These are phyloP conservation scores for Nothobranchius kuhntae DNA, from an alignment of 2,113 vertebrate species.

Conservation along the genomic window DNA sequence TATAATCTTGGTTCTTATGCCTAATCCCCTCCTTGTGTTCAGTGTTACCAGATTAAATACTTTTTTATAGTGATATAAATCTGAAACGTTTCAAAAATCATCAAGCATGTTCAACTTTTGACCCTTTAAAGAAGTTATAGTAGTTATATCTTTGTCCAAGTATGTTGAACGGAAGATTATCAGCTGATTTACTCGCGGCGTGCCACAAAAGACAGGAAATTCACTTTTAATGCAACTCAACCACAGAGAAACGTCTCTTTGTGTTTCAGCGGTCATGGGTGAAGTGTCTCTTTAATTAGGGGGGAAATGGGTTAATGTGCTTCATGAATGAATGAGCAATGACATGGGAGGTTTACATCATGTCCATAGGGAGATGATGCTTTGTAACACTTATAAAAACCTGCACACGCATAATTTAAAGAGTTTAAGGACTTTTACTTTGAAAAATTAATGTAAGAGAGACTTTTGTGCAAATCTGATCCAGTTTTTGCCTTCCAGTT, in stretches of 20 bases:
- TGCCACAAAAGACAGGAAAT: conserved; percentile 25
- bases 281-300: conserved; percentile 54
- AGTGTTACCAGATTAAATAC: background rate
- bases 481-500: background rate
- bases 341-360: conserved; percentile 9
- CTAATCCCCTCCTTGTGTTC: no score
- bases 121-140: background rate
- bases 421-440: background rate
- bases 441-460: background rate
- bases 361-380: background rate
- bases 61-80: background rate
- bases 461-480: background rate
- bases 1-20: no score
- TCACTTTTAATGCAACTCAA: conserved; percentile 33
- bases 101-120: conserved; percentile 5
- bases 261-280: conserved; percentile 54
- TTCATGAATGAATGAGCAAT: conserved; percentile 47
- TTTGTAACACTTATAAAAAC: background rate
- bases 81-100: background rate
- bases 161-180: conserved; percentile 3
- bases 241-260: conserved; percentile 42
- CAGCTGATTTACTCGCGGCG: background rate
- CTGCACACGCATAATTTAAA: background rate
- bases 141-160: no score
- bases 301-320: conserved; percentile 63